Conservation (phyloP, 2,888 invertebrate species). For the Drosophila subquinaria region DNA sequence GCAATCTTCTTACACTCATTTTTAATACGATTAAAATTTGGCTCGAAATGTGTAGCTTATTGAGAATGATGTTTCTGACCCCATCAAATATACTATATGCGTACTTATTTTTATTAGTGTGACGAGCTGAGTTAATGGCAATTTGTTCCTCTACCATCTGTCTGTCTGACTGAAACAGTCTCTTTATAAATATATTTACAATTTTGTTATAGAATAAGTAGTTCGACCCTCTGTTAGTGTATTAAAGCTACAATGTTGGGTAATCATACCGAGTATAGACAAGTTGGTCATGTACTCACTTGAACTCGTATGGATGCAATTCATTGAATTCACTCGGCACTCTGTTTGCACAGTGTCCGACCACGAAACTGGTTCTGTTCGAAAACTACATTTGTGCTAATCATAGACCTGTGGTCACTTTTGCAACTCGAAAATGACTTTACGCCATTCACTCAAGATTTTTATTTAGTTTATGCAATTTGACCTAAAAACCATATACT, state of each 20-base stretch:
- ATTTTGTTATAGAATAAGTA: conserved; percentile 12
- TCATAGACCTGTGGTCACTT: conserved; percentile 54
- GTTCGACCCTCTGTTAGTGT: conserved; percentile 23
- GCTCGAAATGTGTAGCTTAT: background rate
- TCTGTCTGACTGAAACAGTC: background rate
- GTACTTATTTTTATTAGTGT: background rate
- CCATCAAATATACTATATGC: background rate
- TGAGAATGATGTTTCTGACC: conserved; percentile 4
- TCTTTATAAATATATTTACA: background rate
- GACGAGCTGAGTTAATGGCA: background rate
- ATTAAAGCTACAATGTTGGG: conserved; percentile 19
- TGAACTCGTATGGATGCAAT: conserved; percentile 28
- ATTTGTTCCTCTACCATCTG: background rate
- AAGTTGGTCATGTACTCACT: conserved; percentile 22
- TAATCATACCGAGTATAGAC: conserved; percentile 25
- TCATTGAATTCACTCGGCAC: conserved; percentile 31
- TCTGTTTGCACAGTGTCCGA: background rate
- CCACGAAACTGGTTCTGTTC: conserved; percentile 46
- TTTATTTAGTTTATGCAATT: conserved; percentile 20
- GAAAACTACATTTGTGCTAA: conserved; percentile 52
- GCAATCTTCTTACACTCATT: conserved; percentile 16
- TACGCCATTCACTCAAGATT: conserved; percentile 31
- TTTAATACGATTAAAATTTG: conserved; percentile 13
- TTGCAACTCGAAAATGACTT: conserved; percentile 44
- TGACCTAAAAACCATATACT: conserved; percentile 24